Base-by-base conservation (phyloP, 2,888 invertebrate species). In the Stictocephala bisonia region DNA sequence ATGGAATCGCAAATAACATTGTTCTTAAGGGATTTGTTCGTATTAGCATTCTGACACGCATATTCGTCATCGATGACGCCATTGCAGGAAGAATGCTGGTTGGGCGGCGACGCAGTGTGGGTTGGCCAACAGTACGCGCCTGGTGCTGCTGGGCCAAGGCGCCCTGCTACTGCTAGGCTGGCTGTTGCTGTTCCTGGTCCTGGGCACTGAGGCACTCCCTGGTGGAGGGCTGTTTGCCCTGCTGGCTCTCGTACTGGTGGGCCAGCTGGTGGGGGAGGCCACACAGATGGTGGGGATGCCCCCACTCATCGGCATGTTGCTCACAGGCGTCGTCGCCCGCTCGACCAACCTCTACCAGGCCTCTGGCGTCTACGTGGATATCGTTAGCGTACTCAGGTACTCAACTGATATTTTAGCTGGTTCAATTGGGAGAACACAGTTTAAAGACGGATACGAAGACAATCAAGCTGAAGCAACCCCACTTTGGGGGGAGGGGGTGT, bases 271-370 rank as follows among this genome's bases (percentile, higher is more conserved):
- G 29, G 80, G 80, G 13, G 73, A 78, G 50, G 24, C 79, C 27
- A 76, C 74, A 1, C 76, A 44, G n/a, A 51, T 76, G 40, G 6
- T 76, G 7, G 48, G 69, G 26, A 40, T 87, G 3, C 87, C 90
- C 0, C 89, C 90, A 7, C 85, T 89, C 81, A 84, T 90, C 73
- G 90, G 90, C 11, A 90, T 90, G 90, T 82, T 90, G 0, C 82
- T 89, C 51, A 87, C 88, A 69, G 89, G 90, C 9, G 86, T 89
- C 2, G 80, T 86, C 9, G 84, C 86, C 69, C 82, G 85, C 64
- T 87, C 88, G 79, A 77, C 86, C 15, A 86, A 86, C 0, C 81
- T 84, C 73, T 84, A 87, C 24, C 79, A 86, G 69, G 85, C 87
- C 24, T 74, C 79, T 68, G 83, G 81, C 11, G 84, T 84, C 9